These are phyloP conservation scores for Ashinkailepas kermadecensis DNA, from an alignment of 2,888 invertebrate genomes.

Conservation along the genomic window DNA sequence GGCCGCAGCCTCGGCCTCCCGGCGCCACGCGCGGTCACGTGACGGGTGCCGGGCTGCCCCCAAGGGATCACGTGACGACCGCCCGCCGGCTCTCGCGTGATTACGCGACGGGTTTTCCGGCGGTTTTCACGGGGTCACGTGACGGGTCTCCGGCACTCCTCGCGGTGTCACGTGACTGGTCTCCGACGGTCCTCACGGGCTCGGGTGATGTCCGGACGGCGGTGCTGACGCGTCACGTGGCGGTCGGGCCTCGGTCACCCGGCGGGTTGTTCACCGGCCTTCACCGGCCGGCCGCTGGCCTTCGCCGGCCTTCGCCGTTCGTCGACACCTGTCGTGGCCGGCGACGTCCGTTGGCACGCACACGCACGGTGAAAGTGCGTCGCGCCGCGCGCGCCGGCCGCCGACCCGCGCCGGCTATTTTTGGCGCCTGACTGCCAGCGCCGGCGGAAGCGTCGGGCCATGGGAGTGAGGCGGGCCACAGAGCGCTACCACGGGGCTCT, in stretches of 20 bases:
- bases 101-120: neutral
- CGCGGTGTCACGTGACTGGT: neutral
- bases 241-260: too few species aligned
- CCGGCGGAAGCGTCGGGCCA: neutral
- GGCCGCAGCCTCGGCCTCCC: neutral
- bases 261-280: neutral
- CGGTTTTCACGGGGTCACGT: neutral
- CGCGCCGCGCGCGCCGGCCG: neutral
- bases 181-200: too few species aligned
- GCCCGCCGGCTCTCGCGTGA: too few species aligned
- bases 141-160: too few species aligned
- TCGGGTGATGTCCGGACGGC: too few species aligned
- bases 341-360: neutral
- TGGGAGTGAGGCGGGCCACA: neutral
- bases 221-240: too few species aligned
- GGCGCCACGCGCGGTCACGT: too few species aligned
- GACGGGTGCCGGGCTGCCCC: too few species aligned
- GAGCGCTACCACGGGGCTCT: too few species aligned
- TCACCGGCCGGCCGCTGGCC: neutral
- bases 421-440: neutral
- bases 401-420: conserved; percentile 16
- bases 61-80: too few species aligned
- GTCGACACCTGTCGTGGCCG: neutral
- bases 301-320: neutral
- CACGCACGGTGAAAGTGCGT: conserved; percentile 9